Evolutionary conservation across 64 coral and sea anemone genomes (phyloP).

Genomic region (Stichodactyla helianthus): DNA sequence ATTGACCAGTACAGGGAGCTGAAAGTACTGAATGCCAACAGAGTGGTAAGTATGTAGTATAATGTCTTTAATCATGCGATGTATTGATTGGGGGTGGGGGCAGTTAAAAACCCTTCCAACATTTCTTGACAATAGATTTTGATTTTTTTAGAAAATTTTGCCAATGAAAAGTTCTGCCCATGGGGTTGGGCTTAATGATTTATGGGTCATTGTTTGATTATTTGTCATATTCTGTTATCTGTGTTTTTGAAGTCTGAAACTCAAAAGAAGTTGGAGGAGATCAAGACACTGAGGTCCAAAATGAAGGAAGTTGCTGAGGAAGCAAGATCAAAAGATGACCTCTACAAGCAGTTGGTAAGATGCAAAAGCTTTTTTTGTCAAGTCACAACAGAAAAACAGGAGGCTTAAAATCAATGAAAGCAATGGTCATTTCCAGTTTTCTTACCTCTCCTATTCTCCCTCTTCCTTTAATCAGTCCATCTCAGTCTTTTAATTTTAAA

Average conservation of each 20-base stretch:
- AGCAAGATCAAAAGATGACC: conserved; percentile 78
- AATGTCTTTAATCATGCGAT: not conserved
- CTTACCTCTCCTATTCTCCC: no score
- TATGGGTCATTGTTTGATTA: no score
- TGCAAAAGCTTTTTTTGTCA: not conserved
- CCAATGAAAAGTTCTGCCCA: no score
- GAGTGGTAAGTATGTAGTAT: conserved; percentile 68
- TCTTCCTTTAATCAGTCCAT: no score
- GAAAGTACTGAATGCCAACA: conserved; percentile 88
- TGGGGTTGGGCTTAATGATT: no score
- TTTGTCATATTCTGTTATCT: not conserved
- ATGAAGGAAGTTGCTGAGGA: conserved; percentile 98
- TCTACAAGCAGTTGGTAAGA: conserved; percentile 89
- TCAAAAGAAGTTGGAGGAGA: conserved; percentile 90
- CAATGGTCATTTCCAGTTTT: no score
- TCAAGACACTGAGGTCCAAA: conserved; percentile 77
- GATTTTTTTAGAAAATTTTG: no score
- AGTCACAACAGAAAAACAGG: no score
- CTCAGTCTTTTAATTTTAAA: no score
- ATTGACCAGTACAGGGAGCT: conserved; percentile 92
- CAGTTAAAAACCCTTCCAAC: no score
- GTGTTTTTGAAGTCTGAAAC: conserved; percentile 69
- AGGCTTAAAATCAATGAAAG: no score
- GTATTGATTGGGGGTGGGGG: not conserved
- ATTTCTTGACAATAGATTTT: no score